Conservation (phyloP, 2,888 invertebrate species). For the Oscheius sp. region DNA sequence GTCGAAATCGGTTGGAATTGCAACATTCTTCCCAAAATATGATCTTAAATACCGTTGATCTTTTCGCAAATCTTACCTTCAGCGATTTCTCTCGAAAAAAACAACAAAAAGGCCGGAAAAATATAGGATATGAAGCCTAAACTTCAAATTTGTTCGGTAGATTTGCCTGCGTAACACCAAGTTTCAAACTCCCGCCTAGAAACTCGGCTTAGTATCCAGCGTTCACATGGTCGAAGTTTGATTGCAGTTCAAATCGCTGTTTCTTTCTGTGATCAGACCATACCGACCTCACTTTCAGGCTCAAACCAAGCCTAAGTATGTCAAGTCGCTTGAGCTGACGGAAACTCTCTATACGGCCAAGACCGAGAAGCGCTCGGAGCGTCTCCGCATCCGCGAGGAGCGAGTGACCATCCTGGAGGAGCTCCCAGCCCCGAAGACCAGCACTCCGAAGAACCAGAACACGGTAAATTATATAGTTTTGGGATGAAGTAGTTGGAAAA, state of each 20-base stretch:
- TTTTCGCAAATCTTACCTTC: no score
- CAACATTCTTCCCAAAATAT: no score
- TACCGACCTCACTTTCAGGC: constrained; percentile 26
- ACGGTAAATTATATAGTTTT: background rate
- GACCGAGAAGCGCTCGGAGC: constrained; percentile 5
- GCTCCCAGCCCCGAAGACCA: background rate
- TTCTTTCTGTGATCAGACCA: no score
- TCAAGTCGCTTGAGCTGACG: constrained; percentile 43
- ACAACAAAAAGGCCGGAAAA: no score
- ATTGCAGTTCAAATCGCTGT: background rate
- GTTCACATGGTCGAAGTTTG: no score
- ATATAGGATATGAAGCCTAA: no score
- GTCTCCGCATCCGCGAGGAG: constrained; percentile 14
- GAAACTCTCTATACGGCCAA: constrained; percentile 9
- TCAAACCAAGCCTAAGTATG: constrained; percentile 47
- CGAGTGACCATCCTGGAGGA: background rate
- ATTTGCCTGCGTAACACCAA: no score
- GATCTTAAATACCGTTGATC: no score
- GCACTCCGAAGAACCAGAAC: constrained; percentile 10
- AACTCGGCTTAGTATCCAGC: no score
- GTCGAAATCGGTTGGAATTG: constrained; percentile 4
- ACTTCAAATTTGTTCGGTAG: no score
- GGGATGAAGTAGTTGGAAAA: background rate
- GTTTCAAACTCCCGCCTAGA: no score
- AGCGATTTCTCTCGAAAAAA: no score